phyloP scores from a whole-genome alignment of 1,140 invertebrate genomes.

The Dendroctonus valens region DNA sequence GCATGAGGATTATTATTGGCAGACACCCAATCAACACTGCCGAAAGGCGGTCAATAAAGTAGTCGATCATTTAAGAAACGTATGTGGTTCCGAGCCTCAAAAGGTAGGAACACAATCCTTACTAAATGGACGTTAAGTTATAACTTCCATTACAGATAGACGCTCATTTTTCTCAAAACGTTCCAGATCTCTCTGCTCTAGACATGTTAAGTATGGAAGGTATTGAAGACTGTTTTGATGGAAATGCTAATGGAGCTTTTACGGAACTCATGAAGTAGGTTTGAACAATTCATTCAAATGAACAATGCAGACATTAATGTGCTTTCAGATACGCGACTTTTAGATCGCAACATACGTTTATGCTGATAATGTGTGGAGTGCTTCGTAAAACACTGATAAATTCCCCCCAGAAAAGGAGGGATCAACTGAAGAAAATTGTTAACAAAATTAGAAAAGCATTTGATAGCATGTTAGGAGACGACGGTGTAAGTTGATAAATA shows the following conservation, averaged over 20 bases:
- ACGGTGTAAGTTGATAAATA: slow-evolving; percentile 55
- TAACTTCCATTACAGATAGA: slow-evolving; percentile 53
- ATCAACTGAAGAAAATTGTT: slow-evolving; percentile 54
- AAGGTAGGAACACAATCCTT: slow-evolving; percentile 50
- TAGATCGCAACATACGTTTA: slow-evolving; percentile 58
- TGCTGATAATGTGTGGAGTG: slow-evolving; percentile 57
- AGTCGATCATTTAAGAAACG: slow-evolving; percentile 59
- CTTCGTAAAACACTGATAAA: slow-evolving; percentile 55
- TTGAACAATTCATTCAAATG: background rate
- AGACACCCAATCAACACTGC: slow-evolving; percentile 65
- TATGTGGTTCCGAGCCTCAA: slow-evolving; percentile 56
- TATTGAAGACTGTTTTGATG: slow-evolving; percentile 61
- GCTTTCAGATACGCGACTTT: slow-evolving; percentile 50
- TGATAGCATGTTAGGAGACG: slow-evolving; percentile 67
- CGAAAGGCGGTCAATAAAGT: slow-evolving; percentile 66
- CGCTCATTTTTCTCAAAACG: slow-evolving; percentile 56
- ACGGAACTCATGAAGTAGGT: slow-evolving; percentile 39
- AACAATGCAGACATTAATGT: background rate
- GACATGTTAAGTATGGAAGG: slow-evolving; percentile 59
- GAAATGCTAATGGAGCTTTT: slow-evolving; percentile 52
- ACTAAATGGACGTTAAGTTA: background rate
- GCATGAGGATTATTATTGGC: slow-evolving; percentile 62
- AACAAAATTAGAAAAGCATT: slow-evolving; percentile 57
- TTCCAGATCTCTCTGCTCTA: slow-evolving; percentile 59
- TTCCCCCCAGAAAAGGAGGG: slow-evolving; percentile 54